Conservation (phyloP, 2,888 invertebrate species). For the Torymus aiolomorphi region DNA sequence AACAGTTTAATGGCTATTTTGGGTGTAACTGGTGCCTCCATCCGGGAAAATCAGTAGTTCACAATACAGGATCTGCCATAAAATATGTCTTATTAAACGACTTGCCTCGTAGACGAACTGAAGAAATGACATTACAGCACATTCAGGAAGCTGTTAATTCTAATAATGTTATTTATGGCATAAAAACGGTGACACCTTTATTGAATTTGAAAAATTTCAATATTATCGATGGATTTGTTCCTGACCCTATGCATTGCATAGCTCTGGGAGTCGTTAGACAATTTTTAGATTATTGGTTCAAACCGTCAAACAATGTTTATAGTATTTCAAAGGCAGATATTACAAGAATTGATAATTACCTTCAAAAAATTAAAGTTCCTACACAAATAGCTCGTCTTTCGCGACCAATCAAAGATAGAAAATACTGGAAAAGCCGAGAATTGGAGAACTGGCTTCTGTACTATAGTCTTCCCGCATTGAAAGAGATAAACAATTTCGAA, state of each 20-base stretch:
- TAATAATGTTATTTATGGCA: too few species aligned
- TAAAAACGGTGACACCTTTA: neutral
- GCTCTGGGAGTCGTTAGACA: too few species aligned
- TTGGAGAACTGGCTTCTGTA: too few species aligned
- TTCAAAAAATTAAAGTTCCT: too few species aligned
- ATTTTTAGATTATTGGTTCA: slow-evolving; percentile 2
- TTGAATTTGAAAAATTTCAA: neutral
- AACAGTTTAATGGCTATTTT: neutral
- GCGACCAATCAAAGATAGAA: too few species aligned
- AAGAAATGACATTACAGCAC: neutral
- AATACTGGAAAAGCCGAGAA: too few species aligned
- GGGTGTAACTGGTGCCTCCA: slow-evolving; percentile 16
- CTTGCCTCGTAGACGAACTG: neutral
- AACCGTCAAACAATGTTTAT: neutral
- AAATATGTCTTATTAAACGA: neutral
- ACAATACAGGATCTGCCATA: neutral
- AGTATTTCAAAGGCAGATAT: neutral
- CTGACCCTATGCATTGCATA: too few species aligned
- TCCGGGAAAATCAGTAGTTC: neutral
- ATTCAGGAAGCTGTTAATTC: neutral
- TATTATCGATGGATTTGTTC: too few species aligned
- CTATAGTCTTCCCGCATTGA: too few species aligned
- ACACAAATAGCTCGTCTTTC: too few species aligned
- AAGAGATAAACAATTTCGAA: too few species aligned
- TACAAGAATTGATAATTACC: too few species aligned